Base-by-base conservation (phyloP, 2,113 vertebrate genomes). In the Echinops telfairi region DNA sequence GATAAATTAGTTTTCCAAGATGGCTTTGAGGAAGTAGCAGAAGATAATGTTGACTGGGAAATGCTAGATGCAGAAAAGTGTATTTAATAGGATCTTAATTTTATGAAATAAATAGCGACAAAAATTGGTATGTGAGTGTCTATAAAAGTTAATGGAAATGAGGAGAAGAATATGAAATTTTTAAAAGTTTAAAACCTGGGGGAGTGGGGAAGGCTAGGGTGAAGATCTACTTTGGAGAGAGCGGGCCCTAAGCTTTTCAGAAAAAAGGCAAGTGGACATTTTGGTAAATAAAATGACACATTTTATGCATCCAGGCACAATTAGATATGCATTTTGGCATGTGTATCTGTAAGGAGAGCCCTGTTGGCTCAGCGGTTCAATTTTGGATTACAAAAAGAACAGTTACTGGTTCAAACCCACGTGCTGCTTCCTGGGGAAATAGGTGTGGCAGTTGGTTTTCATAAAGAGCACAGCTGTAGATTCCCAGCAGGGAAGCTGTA, bases 1-100 rank as follows among this genome's bases (percentile, higher is more conserved):
- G 58, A 73, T n/a, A 62, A 81, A 70, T 84, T 87, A 73, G 36
- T 22, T 40, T 66, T 86, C 75, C 43, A 79, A 76, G 80, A 66
- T 64, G 6, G 40, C 73, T 89, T 94, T 75, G 79, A 88, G 36
- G 47, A 93, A 85, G 82, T 81, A 88, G 31, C 7, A 53, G 10
- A n/a, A 81, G n/a, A 53, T 38, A 86, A 43, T n/a, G 0, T 11
- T 70, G n/a, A 80, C 12, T 79, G 19, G 58, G 23, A 66, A 64
- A 82, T 87, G 10, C 14, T 73, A 82, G 7, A 62, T 31, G 1
- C 22, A 77, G 29, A 71, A 88, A 90, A 40, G 60, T 79, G 43
- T 58, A 9, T 57, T 77, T 90, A 53, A 83, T 86, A 25, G 62
- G 64, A 70, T 92, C 20, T 88, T 88, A 22, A 60, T 79, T 82